Base-by-base conservation (phyloP, 2,113 vertebrate genomes). In the Entosphenus tridentatus region DNA sequence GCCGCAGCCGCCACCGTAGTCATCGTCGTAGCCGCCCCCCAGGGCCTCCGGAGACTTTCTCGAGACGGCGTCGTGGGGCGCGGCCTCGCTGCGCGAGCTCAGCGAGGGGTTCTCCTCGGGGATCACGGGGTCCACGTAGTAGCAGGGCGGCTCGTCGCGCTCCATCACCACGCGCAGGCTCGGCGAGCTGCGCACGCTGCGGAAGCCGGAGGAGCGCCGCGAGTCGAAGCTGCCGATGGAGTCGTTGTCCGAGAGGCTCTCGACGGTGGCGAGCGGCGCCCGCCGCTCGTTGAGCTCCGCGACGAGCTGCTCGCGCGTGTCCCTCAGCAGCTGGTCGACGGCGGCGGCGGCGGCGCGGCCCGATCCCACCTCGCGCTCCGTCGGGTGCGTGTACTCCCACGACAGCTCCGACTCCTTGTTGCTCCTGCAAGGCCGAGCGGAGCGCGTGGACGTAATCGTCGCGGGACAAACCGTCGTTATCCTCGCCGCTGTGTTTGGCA, bases 211-310 rank as follows among this genome's bases (percentile, higher is more conserved):
- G 70, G 92, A 97, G 70, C 93, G 88, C 54, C 93, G 82, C 0
- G 93, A 98, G 75, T 97, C 93, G 3, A 97, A 84, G 78, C 92
- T 96, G 76, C 95, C 96, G 74, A 96, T 77, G 2, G 93, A 98
- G 71, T 98, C 93, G 0, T 89, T 92, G 58, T 98, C 93, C 0
- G 93, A 96, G 12, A 98, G 85, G 75, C 87, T 95, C 79, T 98
- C 93, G 89, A 92, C 96, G 73, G 92, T 82, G 0, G 93, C 93
- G 17, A 98, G 80, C 0, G 93, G 93, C 1, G 93, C 93, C n/a
- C 89, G 83, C 9, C 85, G 84, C 57, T 89, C 87, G 76, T 87
- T 83, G 69, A 96, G 79, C 78, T 95, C 92, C 56, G 89, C 87
- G 0, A 86, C 78, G 69, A 98, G 82, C 3, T 88, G 84, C 70